Percentiles rank a stretch among this genome's conserved stretches.
Evolutionary conservation across 2,113 vertebrate genomes (phyloP).

Genomic region (Leucoraja erinaceus): DNA sequence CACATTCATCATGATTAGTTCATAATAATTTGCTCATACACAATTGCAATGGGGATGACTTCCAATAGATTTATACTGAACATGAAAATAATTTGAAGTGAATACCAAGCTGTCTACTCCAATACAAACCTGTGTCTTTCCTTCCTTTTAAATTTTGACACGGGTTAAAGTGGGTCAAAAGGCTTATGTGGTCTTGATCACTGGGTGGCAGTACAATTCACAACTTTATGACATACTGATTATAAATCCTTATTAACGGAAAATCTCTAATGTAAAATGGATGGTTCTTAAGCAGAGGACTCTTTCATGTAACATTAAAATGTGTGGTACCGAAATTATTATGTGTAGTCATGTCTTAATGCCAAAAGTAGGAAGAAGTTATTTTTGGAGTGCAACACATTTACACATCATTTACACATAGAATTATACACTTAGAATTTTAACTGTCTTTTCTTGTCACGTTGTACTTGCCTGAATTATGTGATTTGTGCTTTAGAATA

Average conservation of each 20-base stretch:
- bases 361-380: too few species aligned
- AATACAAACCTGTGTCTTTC: background rate
- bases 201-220: background rate
- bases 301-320: background rate
- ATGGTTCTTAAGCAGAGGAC: background rate
- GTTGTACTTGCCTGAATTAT: too few species aligned
- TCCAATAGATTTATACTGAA: background rate
- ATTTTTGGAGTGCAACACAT: too few species aligned
- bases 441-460: too few species aligned
- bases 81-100: background rate
- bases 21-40: background rate
- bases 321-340: too few species aligned
- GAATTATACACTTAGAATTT: too few species aligned
- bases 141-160: background rate
- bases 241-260: background rate
- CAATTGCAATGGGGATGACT: background rate
- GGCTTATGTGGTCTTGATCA: background rate
- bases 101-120: background rate
- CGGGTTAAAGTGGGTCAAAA: background rate
- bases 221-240: background rate
- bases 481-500: too few species aligned
- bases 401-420: too few species aligned
- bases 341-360: too few species aligned
- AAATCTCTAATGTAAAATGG: background rate
- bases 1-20: background rate